phyloP scores from a whole-genome alignment of 2,888 invertebrate species.

The Octodonta nipae region DNA sequence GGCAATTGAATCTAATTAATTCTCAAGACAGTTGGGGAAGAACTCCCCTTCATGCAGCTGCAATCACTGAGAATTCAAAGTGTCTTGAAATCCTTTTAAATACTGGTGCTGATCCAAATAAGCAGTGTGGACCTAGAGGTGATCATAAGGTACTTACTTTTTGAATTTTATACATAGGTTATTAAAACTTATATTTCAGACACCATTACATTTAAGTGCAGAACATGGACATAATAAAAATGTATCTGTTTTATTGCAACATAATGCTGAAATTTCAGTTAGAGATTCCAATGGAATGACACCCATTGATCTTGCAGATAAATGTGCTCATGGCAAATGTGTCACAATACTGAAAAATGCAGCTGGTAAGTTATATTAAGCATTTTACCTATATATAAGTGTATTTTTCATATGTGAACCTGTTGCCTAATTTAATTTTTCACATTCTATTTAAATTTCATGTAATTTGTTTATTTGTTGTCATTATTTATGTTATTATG shows the following conservation, averaged over 20 bases:
- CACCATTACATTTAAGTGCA: constrained; percentile 67
- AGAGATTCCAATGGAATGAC: constrained; percentile 56
- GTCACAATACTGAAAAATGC: constrained; percentile 50
- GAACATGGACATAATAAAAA: constrained; percentile 67
- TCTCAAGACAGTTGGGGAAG: constrained; percentile 62
- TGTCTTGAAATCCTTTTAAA: constrained; percentile 60
- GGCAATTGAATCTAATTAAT: constrained; percentile 47
- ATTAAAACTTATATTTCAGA: constrained; percentile 45
- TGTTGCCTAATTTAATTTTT: too few relatives aligned
- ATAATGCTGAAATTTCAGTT: constrained; percentile 50
- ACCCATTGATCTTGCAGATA: constrained; percentile 58
- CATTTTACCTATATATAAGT: too few relatives aligned
- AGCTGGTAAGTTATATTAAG: constrained; percentile 39
- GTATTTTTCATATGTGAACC: too few relatives aligned
- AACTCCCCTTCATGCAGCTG: constrained; percentile 71
- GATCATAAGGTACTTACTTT: constrained; percentile 47
- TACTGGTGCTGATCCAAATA: constrained; percentile 58
- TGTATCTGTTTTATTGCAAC: constrained; percentile 49
- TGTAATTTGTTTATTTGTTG: too few relatives aligned
- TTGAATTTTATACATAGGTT: background rate
- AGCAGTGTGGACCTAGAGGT: constrained; percentile 51
- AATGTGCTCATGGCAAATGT: constrained; percentile 52
- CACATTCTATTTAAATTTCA: too few relatives aligned
- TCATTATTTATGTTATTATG: too few relatives aligned
- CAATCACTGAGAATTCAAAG: constrained; percentile 60